Conservation (phyloP, 2,113 vertebrate genomes). For the Rhynchopsitta pachyrhyncha region DNA sequence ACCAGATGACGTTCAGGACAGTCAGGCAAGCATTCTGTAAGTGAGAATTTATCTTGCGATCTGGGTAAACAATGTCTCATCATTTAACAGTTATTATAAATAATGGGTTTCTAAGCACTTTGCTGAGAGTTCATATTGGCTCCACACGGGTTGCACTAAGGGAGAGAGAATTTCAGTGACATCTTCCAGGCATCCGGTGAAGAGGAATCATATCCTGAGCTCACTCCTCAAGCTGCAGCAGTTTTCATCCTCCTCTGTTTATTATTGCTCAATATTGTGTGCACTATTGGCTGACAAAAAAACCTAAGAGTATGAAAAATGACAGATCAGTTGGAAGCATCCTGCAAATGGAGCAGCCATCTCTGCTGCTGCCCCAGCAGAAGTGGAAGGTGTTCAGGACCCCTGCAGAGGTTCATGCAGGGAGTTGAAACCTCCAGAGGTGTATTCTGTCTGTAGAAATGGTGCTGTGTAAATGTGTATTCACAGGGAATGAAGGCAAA, state of each 20-base stretch:
- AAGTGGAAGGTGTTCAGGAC: neutral
- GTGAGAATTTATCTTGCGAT: conserved; percentile 73
- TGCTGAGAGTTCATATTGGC: conserved; percentile 67
- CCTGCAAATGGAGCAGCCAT: neutral
- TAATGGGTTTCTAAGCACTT: conserved; percentile 75
- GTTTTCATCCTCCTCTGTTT: conserved; percentile 46
- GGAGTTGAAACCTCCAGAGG: neutral
- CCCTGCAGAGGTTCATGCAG: neutral
- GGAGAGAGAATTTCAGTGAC: conserved; percentile 68
- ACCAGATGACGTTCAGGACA: conserved; percentile 78
- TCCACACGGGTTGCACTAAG: conserved; percentile 53
- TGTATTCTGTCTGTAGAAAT: neutral
- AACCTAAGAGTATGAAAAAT: neutral
- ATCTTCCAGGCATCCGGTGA: conserved; percentile 70
- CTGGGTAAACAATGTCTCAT: conserved; percentile 75
- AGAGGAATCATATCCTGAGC: conserved; percentile 61
- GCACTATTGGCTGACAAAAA: neutral
- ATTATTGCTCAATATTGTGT: conserved; percentile 16
- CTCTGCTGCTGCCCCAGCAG: neutral
- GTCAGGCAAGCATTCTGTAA: conserved; percentile 63
- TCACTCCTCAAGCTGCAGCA: neutral
- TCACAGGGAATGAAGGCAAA: neutral
- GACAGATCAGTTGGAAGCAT: neutral
- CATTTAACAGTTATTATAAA: conserved; percentile 78
- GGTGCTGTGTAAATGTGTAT: neutral